A percentile compares a stretch with the other conserved stretches of the same genome.
Evolutionary conservation across 2,797 vertebrate genomes (phyloP).

Genomic region (Botia almorhae): DNA sequence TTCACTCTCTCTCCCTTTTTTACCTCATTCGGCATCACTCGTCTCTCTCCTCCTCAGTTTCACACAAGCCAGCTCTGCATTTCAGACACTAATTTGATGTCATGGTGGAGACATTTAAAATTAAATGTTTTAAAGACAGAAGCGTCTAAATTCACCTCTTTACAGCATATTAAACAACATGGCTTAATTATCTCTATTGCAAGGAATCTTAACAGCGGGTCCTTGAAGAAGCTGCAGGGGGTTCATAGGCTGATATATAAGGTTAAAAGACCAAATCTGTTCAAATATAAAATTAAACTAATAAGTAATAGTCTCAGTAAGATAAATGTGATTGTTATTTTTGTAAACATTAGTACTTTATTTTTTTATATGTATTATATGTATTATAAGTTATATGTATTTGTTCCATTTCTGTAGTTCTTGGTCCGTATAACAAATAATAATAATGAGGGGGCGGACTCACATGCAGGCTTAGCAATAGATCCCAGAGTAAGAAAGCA

Average conservation of each 20-base stretch:
- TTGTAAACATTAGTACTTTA: too few species aligned
- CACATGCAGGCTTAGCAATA: too few species aligned
- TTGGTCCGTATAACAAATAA: neutral
- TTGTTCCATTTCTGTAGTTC: neutral
- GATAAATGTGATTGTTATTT: neutral
- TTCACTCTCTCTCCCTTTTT: conserved; percentile 46
- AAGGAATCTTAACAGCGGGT: neutral
- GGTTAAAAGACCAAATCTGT: neutral
- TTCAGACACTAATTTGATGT: conserved; percentile 32
- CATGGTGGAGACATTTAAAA: conserved; percentile 8
- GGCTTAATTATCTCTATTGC: neutral
- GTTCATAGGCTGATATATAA: neutral
- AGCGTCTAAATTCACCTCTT: conserved; percentile 16
- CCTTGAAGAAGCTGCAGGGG: neutral
- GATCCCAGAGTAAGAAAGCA: too few species aligned
- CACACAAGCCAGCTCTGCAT: conserved; percentile 22
- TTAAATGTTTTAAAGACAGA: conserved; percentile 5
- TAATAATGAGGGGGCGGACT: too few species aligned
- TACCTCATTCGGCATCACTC: conserved; percentile 43
- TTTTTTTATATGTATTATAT: too few species aligned
- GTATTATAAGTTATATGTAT: neutral
- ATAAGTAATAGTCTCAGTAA: neutral
- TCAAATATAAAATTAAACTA: neutral
- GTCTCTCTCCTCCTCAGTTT: conserved; percentile 12
- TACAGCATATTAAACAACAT: neutral